A percentile compares a stretch with the other conserved stretches of the same genome.
phyloP scores from a whole-genome alignment of 2,888 invertebrate species.

The Agonum fuliginosum region DNA sequence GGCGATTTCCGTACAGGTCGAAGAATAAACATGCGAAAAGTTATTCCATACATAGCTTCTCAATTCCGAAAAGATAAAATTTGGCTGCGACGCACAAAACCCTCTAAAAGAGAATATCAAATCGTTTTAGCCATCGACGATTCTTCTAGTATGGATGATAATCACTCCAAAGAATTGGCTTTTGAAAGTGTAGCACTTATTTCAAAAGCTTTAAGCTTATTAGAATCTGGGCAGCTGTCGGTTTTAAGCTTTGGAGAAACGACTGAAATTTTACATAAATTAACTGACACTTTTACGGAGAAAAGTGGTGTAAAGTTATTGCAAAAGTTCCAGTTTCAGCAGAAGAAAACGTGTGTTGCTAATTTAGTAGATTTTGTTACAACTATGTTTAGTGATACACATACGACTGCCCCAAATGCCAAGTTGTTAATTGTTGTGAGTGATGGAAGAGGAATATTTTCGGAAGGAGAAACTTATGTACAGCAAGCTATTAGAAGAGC shows the following conservation, averaged over 20 bases:
- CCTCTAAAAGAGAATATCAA: constrained; percentile 96
- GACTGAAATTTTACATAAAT: constrained; percentile 89
- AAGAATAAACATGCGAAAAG: constrained; percentile 97
- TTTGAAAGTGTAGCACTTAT: constrained; percentile 96
- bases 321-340: constrained; percentile 89
- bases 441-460: constrained; percentile 95
- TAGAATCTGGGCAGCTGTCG: constrained; percentile 95
- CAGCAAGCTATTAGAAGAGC: constrained; percentile 87
- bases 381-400: constrained; percentile 77
- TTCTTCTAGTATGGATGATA: constrained; percentile 93
- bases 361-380: constrained; percentile 87
- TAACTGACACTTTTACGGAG: constrained; percentile 90
- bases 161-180: constrained; percentile 91
- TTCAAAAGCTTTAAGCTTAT: constrained; percentile 88
- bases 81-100: constrained; percentile 96
- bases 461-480: constrained; percentile 88
- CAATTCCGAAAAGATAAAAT: constrained; percentile 99
- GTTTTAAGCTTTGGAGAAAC: constrained; percentile 94
- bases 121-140: constrained; percentile 98
- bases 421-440: constrained; percentile 94
- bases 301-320: constrained; percentile 89
- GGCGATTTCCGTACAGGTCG: constrained; percentile 98
- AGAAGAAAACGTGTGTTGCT: constrained; percentile 91
- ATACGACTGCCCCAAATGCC: constrained; percentile 79
- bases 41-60: constrained; percentile 99